Evolutionary conservation across 1,140 invertebrate species (phyloP), one percentile per base, ranked within the genome.

Genomic region (Heliconius congener): DNA sequence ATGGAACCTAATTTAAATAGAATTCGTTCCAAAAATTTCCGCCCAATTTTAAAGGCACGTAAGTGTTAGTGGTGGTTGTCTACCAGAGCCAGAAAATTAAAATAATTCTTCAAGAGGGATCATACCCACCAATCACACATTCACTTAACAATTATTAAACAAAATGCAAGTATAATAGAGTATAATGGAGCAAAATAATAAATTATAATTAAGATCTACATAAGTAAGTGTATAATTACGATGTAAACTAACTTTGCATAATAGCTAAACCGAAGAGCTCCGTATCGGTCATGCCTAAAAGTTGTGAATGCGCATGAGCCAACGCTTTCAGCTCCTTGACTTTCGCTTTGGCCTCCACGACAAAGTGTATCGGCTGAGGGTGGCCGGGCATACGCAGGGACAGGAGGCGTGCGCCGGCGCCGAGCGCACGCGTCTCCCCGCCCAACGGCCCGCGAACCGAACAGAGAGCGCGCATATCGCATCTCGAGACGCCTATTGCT

Each of bases 201-300:
- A 57, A 57, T 57, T 23, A 57, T 52, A 52, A 52, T 52, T 50
- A 18, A 16, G 13, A 52, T 52, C 50, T 19, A 55, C 9, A 57
- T 23, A 57, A 9, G 0, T 66, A 66, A 13, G 13, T 18, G 3
- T 9, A 27, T 23, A 66, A 66, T 66, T 3, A 66, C 11, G 55
- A 57, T 57, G 50, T n/a, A 73, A 30, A 88, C 94, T 95, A 87
- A 96, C 96, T 96, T 95, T 95, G 95, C 86, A 96, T 91, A 80
- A 96, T 91, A 80, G 96, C 96, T 83, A 97, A 93, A 83, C 96
- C 96, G 94, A 97, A 97, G 77, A 97, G 95, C 81, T 97, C 96
- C 39, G 95, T 95, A 89, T 97, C 96, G 85, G 95, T 94, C 91
- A 97, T 95, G 90, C 95, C 96, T 90, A 94, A 93, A 80, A 94